Evolutionary conservation across 2,113 vertebrate species (phyloP), one percentile per base, ranked within the genome.

Genomic region (Hippocampus abdominalis): DNA sequence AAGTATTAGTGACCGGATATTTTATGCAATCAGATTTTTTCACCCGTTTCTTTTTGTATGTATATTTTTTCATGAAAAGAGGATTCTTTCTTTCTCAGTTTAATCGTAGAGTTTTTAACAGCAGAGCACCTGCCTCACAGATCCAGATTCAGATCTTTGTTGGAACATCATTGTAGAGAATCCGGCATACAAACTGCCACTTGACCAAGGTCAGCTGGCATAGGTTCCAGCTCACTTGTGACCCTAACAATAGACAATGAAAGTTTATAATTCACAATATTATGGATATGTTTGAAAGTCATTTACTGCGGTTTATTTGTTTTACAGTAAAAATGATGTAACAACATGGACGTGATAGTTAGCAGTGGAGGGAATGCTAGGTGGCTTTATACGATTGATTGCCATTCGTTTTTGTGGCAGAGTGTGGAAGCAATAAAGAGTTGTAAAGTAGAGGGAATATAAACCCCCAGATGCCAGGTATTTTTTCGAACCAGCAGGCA

Each of bases 401-500:
- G 87, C 77, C 66, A 77, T 86, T 76, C 69, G 78, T 83, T 80
- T 87, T 80, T 86, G 83, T 82, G 88, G 77, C 79, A 78, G 75
- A 76, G 83, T 82, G 77, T 81, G 73, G 80, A 82, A 83, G 89
- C 76, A 87, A 87, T 87, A 89, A 85, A 87, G 57, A 75, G 78
- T 72, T 83, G 84, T 85, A 88, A 88, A 85, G 76, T 72, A 80
- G 71, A 78, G 70, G 77, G 79, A 86, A 85, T 81, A 88, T 89
- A 85, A 88, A 90, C 83, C 87, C 83, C 80, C 75, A 83, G 80
- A 84, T 83, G 84, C 76, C 76, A 80, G 84, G 84, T 85, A 87
- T 85, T 87, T 89, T 36, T 89, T 89, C 84, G 83, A 77, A 79
- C 67, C 54, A 66, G 83, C 85, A 83, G 81, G 83, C 66, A 70